Evolutionary conservation across 92 coral and sea anemone species (phyloP).

Genomic region (Galaxea fascicularis): DNA sequence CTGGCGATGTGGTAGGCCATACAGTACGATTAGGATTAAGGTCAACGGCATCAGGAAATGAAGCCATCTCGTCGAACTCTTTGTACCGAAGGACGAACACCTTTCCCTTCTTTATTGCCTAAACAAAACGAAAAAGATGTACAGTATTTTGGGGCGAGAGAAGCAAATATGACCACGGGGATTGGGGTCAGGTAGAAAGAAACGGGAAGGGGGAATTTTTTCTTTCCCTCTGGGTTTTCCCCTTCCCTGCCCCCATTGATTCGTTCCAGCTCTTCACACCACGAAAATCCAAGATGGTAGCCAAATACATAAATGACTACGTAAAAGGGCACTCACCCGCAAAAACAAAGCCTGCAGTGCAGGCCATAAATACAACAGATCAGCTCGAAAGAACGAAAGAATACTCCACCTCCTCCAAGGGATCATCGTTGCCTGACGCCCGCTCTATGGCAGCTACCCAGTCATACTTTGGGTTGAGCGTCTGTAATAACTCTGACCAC

Average conservation of each 20-base stretch:
- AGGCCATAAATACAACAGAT: no score
- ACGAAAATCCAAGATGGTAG: no score
- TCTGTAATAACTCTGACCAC: slow-evolving; percentile 69
- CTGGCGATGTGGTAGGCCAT: slow-evolving; percentile 63
- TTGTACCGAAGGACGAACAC: slow-evolving; percentile 57
- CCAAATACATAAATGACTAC: no score
- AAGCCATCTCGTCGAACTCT: slow-evolving; percentile 43
- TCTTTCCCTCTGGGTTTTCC: no score
- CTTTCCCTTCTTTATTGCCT: slow-evolving; percentile 48
- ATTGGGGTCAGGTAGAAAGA: no score
- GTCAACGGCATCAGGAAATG: slow-evolving; percentile 40
- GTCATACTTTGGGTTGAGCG: slow-evolving; percentile 79
- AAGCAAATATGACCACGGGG: no score
- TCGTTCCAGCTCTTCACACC: no score
- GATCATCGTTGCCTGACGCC: slow-evolving; percentile 10
- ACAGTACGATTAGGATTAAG: slow-evolving; percentile 46
- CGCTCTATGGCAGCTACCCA: slow-evolving; percentile 59
- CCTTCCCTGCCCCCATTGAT: no score
- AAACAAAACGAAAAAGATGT: neutral
- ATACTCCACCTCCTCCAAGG: slow-evolving; percentile 20
- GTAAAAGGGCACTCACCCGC: no score
- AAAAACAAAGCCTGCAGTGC: no score
- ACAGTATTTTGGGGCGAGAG: no score
- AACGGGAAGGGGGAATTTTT: no score
- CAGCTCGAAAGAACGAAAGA: neutral